Percentiles rank a stretch among this genome's conserved stretches.
These are phyloP conservation scores for Danio tinwini DNA, from an alignment of 2,797 vertebrate species.

Conservation along the genomic window DNA sequence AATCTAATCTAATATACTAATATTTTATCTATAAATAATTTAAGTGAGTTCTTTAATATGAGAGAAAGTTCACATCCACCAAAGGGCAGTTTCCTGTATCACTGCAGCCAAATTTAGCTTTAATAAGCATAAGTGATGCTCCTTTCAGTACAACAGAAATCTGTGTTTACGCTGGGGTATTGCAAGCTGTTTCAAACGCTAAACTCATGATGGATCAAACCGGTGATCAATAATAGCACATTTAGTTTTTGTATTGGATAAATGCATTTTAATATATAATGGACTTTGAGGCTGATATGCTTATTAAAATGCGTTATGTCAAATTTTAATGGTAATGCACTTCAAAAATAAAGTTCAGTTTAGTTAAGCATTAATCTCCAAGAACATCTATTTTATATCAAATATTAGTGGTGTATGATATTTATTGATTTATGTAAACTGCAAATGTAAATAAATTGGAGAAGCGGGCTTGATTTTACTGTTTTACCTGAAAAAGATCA, in stretches of 20 bases:
- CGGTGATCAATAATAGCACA: neutral
- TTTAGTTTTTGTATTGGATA: too few species aligned
- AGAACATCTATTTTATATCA: neutral
- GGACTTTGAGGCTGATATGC: too few species aligned
- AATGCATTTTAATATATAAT: too few species aligned
- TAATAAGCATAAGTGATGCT: neutral
- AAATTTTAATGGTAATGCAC: too few species aligned
- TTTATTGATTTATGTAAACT: neutral
- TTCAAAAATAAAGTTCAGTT: too few species aligned
- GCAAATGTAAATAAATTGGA: too few species aligned
- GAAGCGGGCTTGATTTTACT: too few species aligned
- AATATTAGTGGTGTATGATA: neutral
- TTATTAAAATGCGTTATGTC: too few species aligned
- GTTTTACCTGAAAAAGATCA: neutral
- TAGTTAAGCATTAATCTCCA: neutral
- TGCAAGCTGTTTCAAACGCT: neutral
- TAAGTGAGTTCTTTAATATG: neutral
- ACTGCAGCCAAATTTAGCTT: slow-evolving; percentile 7
- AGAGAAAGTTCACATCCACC: slow-evolving; percentile 7
- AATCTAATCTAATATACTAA: neutral
- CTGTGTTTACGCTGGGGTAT: too few species aligned
- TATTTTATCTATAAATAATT: neutral
- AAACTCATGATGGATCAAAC: neutral
- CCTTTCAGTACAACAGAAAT: neutral
- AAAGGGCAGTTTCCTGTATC: slow-evolving; percentile 13